Evolutionary conservation across 2,113 vertebrate genomes (phyloP), one percentile per base, ranked within the genome.

Genomic region (Bos indicus): DNA sequence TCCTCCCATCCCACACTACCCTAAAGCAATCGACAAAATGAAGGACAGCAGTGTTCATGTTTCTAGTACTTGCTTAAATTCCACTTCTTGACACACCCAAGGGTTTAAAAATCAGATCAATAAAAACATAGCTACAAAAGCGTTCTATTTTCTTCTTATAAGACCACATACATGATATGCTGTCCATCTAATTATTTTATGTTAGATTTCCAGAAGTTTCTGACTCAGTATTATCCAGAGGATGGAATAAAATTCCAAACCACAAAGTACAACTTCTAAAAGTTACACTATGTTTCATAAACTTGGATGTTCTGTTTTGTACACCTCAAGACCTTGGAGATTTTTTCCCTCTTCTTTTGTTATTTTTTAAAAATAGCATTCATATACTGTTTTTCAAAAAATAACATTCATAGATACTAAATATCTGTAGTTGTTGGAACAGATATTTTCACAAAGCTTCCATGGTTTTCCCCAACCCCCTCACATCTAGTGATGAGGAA

Each of bases 1-100:
- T 98, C 98, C 98, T 91, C 97, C 97, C 97, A 96, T 87, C 97
- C 91, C 95, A 96, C 97, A 95, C 93, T 93, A 90, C 92, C 90
- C 80, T 54, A 21, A 85, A 96, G 67, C 97, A 98, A 98, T 91
- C 98, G 98, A 94, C 96, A 98, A 90, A 14, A 33, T 46, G 54
- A 36, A 80, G 54, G 54, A 90, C 33, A 94, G 51, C 40, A 43
- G 52, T 15, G 74, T 78, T 94, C 67, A 60, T 78, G 40, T 97
- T 96, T 56, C 67, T 43, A 48, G 43, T 21, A 52, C 77, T 62
- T 83, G 54, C 93, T 97, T 86, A 54, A n/a, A n/a, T 40, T 84
- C 93, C 90, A 13, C 60, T 94, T 97, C 52, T 1, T 57, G 95
- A 82, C 13, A 59, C 40, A 85, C 46, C 84, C 59, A 84, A 88